phyloP scores from a whole-genome alignment of 2,113 vertebrate genomes.

The Sterrhoptilus dennistouni region DNA sequence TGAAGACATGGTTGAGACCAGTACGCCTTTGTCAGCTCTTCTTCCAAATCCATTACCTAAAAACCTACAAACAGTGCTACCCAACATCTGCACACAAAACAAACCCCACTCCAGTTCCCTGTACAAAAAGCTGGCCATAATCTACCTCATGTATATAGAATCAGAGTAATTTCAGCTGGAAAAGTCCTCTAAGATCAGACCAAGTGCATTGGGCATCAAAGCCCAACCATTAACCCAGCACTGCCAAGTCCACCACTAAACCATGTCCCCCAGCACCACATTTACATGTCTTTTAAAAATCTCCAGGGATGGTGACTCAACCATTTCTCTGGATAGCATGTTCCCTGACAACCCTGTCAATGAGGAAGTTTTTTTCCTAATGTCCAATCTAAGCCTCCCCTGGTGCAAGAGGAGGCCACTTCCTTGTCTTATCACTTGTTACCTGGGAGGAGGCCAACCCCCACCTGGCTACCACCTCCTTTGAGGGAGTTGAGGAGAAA shows the following conservation, averaged over 20 bases:
- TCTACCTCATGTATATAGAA: background rate
- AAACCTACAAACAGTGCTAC: background rate
- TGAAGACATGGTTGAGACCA: background rate
- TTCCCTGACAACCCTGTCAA: background rate
- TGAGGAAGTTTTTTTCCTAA: background rate
- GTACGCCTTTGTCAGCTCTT: background rate
- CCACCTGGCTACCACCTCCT: background rate
- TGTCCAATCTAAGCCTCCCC: background rate
- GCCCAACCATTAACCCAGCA: background rate
- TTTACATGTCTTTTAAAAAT: background rate
- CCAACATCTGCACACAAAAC: background rate
- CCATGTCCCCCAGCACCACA: background rate
- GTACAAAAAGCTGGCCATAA: background rate
- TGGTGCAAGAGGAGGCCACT: background rate
- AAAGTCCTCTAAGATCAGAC: background rate
- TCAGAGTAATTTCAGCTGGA: background rate
- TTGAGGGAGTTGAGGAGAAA: background rate
- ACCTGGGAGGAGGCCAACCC: background rate
- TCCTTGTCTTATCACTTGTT: background rate
- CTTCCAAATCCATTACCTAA: background rate
- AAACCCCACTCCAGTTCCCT: background rate
- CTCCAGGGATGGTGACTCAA: background rate
- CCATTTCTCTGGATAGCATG: background rate
- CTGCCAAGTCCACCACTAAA: background rate
- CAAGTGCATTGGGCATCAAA: background rate